These are phyloP conservation scores for Ephestia elutella DNA, from an alignment of 1,140 invertebrate species.

Conservation along the genomic window DNA sequence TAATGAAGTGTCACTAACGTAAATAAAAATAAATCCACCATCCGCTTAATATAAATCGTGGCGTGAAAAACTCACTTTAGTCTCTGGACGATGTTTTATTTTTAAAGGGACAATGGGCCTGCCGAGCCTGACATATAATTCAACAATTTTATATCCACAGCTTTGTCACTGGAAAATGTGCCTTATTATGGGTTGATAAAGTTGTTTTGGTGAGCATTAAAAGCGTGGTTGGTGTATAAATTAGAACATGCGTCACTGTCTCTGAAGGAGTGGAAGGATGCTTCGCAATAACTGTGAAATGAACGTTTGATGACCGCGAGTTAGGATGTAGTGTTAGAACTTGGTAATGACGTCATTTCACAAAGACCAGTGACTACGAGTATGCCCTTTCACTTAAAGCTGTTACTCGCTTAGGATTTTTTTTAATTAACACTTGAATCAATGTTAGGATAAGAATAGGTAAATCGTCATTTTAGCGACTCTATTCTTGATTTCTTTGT, in stretches of 20 bases:
- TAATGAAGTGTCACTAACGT: not conserved
- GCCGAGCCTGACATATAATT: constrained; percentile 37
- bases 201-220: constrained; percentile 17
- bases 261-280: constrained; percentile 43
- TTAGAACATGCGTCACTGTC: constrained; percentile 66
- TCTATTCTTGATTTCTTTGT: too few species aligned
- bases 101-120: constrained; percentile 49
- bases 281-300: constrained; percentile 65
- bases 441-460: too few species aligned
- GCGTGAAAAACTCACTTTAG: constrained; percentile 33
- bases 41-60: constrained; percentile 36
- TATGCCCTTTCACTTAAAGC: not conserved
- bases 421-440: too few species aligned
- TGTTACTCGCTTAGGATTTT: too few species aligned
- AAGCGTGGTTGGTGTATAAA: constrained; percentile 44
- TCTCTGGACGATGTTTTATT: constrained; percentile 39
- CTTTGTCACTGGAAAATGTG: constrained; percentile 24
- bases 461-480: too few species aligned
- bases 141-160: constrained; percentile 24
- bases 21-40: not conserved
- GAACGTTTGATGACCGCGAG: constrained; percentile 55
- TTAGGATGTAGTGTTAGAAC: not conserved
- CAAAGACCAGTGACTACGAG: too few species aligned
- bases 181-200: constrained; percentile 29
- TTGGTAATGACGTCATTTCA: not conserved